phyloP scores from a whole-genome alignment of 2,797 vertebrate genomes.

The Myoxocephalus aenaeus region DNA sequence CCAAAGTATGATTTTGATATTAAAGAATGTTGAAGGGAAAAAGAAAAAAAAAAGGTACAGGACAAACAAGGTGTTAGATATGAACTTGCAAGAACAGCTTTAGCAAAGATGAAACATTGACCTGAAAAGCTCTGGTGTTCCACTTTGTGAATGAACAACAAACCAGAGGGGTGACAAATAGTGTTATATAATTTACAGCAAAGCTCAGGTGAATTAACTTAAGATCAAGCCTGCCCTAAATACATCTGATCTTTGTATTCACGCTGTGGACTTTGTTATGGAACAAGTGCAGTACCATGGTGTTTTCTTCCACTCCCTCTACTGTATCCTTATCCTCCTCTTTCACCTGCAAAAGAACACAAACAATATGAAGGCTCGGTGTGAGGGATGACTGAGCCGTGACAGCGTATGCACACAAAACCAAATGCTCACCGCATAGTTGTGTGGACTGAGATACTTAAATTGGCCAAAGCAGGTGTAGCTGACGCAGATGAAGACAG shows the following conservation, averaged over 20 bases:
- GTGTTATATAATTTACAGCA: constrained; percentile 12
- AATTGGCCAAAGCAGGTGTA: constrained; percentile 92
- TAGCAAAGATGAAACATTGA: not conserved
- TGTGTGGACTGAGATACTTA: constrained; percentile 91
- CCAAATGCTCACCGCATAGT: constrained; percentile 86
- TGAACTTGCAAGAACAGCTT: not conserved
- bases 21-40: constrained; percentile 1
- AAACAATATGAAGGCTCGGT: constrained; percentile 1
- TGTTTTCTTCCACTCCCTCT: constrained; percentile 59
- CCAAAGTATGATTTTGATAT: constrained; percentile 5
- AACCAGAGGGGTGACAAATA: constrained; percentile 3
- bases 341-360: constrained; percentile 70
- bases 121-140: not conserved
- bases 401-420: not conserved
- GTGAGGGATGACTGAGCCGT: not conserved
- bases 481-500: constrained; percentile 86
- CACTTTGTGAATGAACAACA: constrained; percentile 32
- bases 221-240: constrained; percentile 4
- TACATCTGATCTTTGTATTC: constrained; percentile 21
- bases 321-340: constrained; percentile 70
- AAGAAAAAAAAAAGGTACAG: not conserved
- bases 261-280: constrained; percentile 7
- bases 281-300: constrained; percentile 54
- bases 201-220: not conserved
- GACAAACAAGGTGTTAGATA: not conserved